phyloP scores from a whole-genome alignment of 1,140 invertebrate species.

The Aphelenchoides fujianensis region DNA sequence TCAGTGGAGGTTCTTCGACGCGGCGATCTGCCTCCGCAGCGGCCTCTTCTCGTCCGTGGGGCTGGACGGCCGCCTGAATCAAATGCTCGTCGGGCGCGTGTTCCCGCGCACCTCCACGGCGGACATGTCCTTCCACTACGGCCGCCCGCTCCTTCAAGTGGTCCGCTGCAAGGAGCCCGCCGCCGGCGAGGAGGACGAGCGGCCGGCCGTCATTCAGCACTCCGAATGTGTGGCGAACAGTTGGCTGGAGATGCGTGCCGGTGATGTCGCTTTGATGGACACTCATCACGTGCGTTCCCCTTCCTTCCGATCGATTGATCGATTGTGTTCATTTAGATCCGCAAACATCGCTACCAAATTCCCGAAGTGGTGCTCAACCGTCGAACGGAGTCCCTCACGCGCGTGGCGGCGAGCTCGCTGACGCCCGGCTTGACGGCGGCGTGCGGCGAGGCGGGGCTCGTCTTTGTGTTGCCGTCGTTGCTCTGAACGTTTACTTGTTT shows the following conservation, averaged over 20 bases:
- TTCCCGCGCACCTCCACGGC: background rate
- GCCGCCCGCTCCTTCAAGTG: conserved; percentile 6
- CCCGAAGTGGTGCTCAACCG: background rate
- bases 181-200: background rate
- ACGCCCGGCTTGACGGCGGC: background rate
- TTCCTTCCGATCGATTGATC: background rate
- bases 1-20: conserved; percentile 5
- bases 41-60: background rate
- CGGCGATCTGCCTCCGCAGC: background rate
- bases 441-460: conserved; percentile 17
- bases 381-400: conserved; percentile 13
- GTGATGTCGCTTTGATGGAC: conserved; percentile 4
- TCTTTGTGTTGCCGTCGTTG: conserved; percentile 4
- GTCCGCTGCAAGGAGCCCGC: background rate
- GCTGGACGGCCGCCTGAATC: conserved; percentile 8
- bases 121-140: background rate
- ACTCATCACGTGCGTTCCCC: background rate
- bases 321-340: background rate
- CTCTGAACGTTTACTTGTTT: conserved; percentile 9
- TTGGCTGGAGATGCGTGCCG: conserved; percentile 10
- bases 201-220: background rate
- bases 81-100: background rate
- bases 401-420: background rate
- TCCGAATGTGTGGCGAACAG: background rate
- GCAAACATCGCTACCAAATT: background rate